These are phyloP conservation scores for Hafferia zeledoni DNA, from an alignment of 2,797 vertebrate genomes.

Conservation along the genomic window DNA sequence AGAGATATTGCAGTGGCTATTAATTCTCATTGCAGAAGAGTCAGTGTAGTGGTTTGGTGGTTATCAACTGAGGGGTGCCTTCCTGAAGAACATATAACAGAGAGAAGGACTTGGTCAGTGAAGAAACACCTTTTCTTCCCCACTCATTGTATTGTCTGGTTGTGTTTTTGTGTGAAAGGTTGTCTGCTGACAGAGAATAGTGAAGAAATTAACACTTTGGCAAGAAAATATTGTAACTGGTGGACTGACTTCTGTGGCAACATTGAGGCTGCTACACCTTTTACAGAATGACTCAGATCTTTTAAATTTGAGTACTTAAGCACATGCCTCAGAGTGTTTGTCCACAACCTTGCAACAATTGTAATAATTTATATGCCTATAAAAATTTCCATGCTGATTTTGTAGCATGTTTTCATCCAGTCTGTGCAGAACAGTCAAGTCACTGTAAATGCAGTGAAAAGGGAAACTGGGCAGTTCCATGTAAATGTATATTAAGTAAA, in stretches of 20 bases:
- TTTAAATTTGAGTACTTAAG: background rate
- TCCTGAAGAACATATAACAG: background rate
- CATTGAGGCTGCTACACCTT: background rate
- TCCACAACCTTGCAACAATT: background rate
- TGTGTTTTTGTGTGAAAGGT: background rate
- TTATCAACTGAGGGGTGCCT: background rate
- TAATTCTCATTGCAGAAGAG: background rate
- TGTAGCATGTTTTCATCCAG: background rate
- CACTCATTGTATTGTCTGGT: background rate
- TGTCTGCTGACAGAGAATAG: background rate
- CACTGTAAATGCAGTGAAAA: background rate
- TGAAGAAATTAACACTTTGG: background rate
- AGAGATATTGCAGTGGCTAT: background rate
- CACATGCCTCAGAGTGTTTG: background rate
- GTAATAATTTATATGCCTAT: background rate
- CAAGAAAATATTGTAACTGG: background rate
- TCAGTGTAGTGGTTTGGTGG: background rate
- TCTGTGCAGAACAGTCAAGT: background rate
- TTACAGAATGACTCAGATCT: background rate
- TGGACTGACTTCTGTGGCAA: background rate
- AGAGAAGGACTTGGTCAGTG: background rate
- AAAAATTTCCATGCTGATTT: background rate
- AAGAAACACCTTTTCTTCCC: background rate
- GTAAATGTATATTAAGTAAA: background rate
- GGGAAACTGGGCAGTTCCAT: background rate